phyloP scores from a whole-genome alignment of 2,797 vertebrate species.

The Hirundo rustica region DNA sequence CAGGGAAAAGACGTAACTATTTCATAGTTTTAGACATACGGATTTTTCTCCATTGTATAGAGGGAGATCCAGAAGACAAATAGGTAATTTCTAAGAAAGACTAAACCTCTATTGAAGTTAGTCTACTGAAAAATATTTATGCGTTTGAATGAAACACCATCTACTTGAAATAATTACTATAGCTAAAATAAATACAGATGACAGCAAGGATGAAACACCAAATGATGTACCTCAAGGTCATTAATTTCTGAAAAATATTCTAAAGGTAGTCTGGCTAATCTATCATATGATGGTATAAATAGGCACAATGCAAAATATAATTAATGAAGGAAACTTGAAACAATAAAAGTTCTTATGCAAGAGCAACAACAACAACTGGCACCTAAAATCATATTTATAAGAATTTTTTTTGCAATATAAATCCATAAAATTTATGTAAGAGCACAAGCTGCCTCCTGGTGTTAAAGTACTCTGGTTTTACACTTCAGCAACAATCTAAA shows the following conservation, averaged over 20 bases:
- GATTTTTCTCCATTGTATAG: background rate
- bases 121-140: background rate
- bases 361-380: background rate
- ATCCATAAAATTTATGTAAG: background rate
- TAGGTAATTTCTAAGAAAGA: background rate
- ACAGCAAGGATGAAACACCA: background rate
- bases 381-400: background rate
- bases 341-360: background rate
- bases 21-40: background rate
- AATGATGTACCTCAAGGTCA: background rate
- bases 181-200: background rate
- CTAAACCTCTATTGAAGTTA: background rate
- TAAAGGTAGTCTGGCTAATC: background rate
- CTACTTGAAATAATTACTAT: background rate
- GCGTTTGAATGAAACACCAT: background rate
- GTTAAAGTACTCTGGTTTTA: background rate
- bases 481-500: background rate
- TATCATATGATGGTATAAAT: background rate
- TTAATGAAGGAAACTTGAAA: background rate
- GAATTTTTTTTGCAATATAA: background rate
- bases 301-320: background rate
- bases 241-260: background rate
- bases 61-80: background rate
- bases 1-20: background rate
- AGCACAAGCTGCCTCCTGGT: background rate